Base-by-base conservation (phyloP, 2,113 vertebrate genomes). In the Acanthochromis polyacanthus region DNA sequence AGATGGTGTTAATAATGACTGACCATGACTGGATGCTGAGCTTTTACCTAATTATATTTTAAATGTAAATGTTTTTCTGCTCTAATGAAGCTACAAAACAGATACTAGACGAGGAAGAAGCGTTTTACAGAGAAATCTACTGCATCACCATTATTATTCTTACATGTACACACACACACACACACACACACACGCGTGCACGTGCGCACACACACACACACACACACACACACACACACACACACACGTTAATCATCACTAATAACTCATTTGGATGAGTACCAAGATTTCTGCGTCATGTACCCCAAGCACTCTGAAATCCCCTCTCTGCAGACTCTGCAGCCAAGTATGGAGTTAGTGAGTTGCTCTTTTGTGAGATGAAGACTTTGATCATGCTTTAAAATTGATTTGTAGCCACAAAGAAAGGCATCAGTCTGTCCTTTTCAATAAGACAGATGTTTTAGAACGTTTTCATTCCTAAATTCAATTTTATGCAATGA, bases 221-320 rank as follows among this genome's bases (percentile, higher is more conserved):
- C 15, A 1, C 30, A 19, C 56, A 48, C 55, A 32, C 17, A 46
- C n/a, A 63, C 28, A 52, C 19, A 23, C 8, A 16, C 25, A 43
- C 15, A n/a, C 12, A 38, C 15, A 1, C 38, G 20, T 76, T 84
- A 81, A 80, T 89, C 68, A 75, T 66, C 43, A 17, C 82, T 83
- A 83, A 70, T 70, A 81, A 85, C 60, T 87, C 14, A 82, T 82
- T 81, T 88, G 87, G 78, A 84, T 67, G 72, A 71, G 73, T 23
- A 83, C 75, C 71, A 80, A 69, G 53, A 80, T 71, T 77, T 88
- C 43, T 81, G 80, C 77, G 75, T 86, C 78, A 84, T 67, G 77
- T 71, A 82, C 59, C 69, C 53, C 51, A 20, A 84, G 70, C 72
- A 51, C 32, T 75, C 62, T 78, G 50, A 71, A 77, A 69, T 51